Percentiles rank a stretch among this genome's conserved stretches.
phyloP scores from a whole-genome alignment of 2,113 vertebrate species.

The Petroica traversi region DNA sequence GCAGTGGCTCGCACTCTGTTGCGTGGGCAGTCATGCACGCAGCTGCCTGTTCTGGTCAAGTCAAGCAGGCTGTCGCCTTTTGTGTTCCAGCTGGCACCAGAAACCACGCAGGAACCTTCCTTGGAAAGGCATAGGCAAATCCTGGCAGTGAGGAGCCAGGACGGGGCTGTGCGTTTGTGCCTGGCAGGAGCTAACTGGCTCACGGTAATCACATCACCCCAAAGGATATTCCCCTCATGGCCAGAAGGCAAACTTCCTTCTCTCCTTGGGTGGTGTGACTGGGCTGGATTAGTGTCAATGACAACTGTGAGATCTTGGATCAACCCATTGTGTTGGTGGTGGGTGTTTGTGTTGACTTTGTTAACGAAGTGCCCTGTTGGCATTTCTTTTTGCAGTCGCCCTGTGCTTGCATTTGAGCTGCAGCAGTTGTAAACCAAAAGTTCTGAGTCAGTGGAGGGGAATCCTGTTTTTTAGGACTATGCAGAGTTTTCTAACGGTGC shows the following conservation, averaged over 20 bases:
- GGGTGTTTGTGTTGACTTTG: not conserved
- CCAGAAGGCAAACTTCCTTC: not conserved
- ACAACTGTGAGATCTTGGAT: not conserved
- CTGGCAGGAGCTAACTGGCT: not conserved
- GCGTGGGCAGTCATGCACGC: not conserved
- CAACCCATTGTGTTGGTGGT: not conserved
- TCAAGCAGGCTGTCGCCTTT: not conserved
- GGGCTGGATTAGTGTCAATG: not conserved
- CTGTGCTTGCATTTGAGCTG: not conserved
- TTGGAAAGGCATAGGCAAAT: not conserved
- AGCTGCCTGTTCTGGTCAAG: not conserved
- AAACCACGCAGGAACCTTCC: not conserved
- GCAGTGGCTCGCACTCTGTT: not conserved
- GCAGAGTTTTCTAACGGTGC: slow-evolving; percentile 74
- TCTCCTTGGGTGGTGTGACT: not conserved
- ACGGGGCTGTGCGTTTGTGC: not conserved
- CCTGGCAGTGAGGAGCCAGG: not conserved
- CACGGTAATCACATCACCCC: not conserved
- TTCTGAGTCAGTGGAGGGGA: not conserved
- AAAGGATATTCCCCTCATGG: fast-evolving
- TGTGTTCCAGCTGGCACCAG: not conserved
- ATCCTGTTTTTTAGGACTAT: slow-evolving; percentile 45
- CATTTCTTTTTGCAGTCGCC: not conserved
- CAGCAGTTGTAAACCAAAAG: not conserved
- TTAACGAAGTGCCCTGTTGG: not conserved